Conservation (phyloP, 2,113 vertebrate genomes). For the Mesitornis unicolor region DNA sequence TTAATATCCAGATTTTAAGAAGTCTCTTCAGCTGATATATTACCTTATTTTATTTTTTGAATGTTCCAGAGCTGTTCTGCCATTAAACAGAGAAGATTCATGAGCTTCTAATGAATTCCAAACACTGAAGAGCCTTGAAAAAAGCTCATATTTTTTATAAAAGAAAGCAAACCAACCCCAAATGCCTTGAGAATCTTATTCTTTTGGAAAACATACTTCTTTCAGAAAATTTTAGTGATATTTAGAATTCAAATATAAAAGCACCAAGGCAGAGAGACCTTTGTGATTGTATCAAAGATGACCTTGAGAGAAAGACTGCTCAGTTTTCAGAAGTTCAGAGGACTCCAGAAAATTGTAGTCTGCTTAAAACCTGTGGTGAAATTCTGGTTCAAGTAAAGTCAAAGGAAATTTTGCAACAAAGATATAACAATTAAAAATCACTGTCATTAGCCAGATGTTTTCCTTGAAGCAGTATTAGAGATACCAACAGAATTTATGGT, state of each 20-base stretch:
- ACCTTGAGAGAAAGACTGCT: not conserved
- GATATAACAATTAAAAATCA: not conserved
- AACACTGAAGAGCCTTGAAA: not conserved
- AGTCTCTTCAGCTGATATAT: not conserved
- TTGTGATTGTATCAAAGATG: not conserved
- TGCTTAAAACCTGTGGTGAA: not conserved
- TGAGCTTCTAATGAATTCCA: not conserved
- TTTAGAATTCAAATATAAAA: not conserved
- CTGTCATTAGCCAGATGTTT: not conserved
- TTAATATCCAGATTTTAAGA: not conserved
- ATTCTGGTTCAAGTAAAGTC: not conserved
- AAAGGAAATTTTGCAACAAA: not conserved
- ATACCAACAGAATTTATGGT: not conserved
- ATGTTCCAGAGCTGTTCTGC: not conserved
- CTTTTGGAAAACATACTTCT: not conserved
- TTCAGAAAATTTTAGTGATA: not conserved
- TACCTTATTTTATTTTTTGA: not conserved
- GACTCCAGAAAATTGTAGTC: constrained; percentile 12
- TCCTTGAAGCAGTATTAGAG: not conserved
- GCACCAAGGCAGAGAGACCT: not conserved
- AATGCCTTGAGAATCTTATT: not conserved
- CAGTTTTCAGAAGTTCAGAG: not conserved
- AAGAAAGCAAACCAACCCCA: not conserved
- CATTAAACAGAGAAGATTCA: not conserved
- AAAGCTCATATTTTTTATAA: not conserved